phyloP scores from a whole-genome alignment of 2,797 vertebrate species.

The Smutsia temminckii region DNA sequence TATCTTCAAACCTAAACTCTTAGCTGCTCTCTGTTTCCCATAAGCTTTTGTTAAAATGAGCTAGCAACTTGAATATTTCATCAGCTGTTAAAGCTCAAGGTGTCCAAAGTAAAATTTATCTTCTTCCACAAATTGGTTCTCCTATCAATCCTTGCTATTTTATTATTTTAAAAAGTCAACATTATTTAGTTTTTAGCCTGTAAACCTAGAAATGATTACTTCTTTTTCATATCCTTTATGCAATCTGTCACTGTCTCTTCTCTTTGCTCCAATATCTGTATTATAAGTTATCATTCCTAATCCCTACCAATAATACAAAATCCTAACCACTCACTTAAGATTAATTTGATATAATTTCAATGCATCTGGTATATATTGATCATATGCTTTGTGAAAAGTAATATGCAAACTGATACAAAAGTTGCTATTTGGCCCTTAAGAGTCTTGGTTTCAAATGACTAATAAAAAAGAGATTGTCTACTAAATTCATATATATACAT shows the following conservation, averaged over 20 bases:
- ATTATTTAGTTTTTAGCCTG: not conserved
- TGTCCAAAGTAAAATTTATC: constrained; percentile 24
- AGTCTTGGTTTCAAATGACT: not conserved
- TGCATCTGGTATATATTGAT: not conserved
- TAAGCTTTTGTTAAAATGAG: constrained; percentile 4
- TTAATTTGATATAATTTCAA: not conserved
- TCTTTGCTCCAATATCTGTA: not conserved
- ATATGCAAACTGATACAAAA: not conserved
- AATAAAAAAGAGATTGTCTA: not conserved
- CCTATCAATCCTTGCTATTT: not conserved
- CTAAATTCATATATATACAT: not conserved
- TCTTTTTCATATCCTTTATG: not conserved
- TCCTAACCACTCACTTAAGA: not conserved
- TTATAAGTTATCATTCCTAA: not conserved
- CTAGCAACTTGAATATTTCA: constrained; percentile 26
- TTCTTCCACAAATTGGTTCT: not conserved
- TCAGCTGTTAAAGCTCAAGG: constrained; percentile 7
- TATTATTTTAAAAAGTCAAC: not conserved
- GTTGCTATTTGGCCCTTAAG: not conserved
- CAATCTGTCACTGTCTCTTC: not conserved
- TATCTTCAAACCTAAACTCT: constrained; percentile 36
- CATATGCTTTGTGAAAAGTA: not conserved
- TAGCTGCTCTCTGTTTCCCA: not conserved
- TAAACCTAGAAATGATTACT: not conserved
- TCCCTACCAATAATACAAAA: not conserved